Evolutionary conservation across 2,797 vertebrate species (phyloP).

Genomic region (Platalea minor): DNA sequence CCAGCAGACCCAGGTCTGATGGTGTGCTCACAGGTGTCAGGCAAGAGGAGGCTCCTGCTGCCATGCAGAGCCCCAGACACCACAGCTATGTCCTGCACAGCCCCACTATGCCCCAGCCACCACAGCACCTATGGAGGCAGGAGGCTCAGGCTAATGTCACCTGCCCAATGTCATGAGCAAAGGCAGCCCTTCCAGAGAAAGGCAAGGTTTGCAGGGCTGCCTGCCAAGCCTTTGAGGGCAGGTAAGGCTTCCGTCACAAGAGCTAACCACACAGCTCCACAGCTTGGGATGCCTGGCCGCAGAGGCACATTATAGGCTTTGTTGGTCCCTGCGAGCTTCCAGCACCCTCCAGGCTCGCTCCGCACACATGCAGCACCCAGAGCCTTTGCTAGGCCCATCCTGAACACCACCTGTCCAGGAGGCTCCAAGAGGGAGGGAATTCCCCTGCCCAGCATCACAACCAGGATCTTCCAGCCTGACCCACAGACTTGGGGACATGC

Average conservation of each 20-base stretch:
- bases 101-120: neutral
- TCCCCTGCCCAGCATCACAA: neutral
- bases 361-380: neutral
- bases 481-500: neutral
- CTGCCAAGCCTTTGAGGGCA: neutral
- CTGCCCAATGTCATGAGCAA: neutral
- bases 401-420: neutral
- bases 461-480: neutral
- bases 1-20: neutral
- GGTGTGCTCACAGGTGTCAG: neutral
- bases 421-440: neutral
- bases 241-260: neutral
- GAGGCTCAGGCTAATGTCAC: neutral
- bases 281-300: rapidly evolving
- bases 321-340: neutral
- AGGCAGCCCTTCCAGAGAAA: neutral
- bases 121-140: neutral
- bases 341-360: neutral
- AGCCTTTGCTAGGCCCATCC: neutral
- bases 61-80: neutral
- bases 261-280: neutral
- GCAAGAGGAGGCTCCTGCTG: rapidly evolving
- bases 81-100: rapidly evolving
- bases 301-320: neutral
- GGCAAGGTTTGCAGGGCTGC: neutral